phyloP scores from a whole-genome alignment of 2,797 vertebrate species.

The Smutsia gigantea region DNA sequence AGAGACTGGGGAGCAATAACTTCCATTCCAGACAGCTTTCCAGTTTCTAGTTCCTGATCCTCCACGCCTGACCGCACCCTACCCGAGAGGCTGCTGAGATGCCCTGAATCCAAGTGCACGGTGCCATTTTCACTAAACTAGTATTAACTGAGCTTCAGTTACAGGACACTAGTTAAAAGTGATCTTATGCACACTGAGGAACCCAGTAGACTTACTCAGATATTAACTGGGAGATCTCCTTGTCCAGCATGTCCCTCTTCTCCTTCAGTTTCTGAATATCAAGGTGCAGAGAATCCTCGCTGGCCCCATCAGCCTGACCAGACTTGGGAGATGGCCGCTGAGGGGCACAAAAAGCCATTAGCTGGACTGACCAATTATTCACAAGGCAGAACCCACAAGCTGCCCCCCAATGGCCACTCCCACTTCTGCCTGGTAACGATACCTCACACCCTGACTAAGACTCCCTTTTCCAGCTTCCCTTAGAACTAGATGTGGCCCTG shows the following conservation, averaged over 20 bases:
- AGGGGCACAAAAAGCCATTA: conserved; percentile 28
- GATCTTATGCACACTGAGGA: not conserved
- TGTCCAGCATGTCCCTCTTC: conserved; percentile 88
- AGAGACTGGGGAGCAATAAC: not conserved
- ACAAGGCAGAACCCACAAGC: not conserved
- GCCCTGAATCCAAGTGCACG: not conserved
- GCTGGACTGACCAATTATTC: not conserved
- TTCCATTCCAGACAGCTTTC: not conserved
- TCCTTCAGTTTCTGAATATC: conserved; percentile 90
- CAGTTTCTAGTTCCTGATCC: not conserved
- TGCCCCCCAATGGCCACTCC: not conserved
- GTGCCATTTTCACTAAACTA: not conserved
- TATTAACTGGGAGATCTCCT: conserved; percentile 90
- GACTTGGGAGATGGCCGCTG: conserved; percentile 80
- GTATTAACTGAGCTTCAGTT: not conserved
- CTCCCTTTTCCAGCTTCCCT: not conserved
- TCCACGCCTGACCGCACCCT: not conserved
- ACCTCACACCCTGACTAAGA: not conserved
- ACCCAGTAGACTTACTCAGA: conserved; percentile 88
- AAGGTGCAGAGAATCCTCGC: conserved; percentile 75
- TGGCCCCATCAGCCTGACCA: conserved; percentile 30
- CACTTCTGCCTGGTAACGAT: not conserved
- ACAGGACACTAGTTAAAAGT: not conserved
- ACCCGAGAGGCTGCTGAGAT: not conserved
- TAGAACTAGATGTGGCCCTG: not conserved